phyloP scores from a whole-genome alignment of 2,888 invertebrate genomes.

The Pachliopta kotzebuea region DNA sequence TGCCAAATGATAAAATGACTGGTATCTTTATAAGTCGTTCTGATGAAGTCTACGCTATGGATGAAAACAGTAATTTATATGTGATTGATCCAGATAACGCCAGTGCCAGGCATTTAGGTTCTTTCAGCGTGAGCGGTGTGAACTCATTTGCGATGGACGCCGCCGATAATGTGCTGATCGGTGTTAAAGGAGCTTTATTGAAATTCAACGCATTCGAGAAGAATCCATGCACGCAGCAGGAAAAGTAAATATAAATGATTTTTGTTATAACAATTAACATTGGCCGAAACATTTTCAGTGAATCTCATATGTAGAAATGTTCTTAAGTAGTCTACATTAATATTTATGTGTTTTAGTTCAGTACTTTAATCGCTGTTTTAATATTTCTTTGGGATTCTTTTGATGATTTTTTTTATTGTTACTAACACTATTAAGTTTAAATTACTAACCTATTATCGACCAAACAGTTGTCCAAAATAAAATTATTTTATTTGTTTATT shows the following conservation, averaged over 20 bases:
- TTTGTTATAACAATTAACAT: slow-evolving; percentile 13
- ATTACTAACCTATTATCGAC: too few relatives aligned
- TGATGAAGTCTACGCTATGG: slow-evolving; percentile 67
- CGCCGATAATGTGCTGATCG: slow-evolving; percentile 63
- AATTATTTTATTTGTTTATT: too few relatives aligned
- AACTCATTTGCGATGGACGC: slow-evolving; percentile 70
- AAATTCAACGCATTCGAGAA: slow-evolving; percentile 59
- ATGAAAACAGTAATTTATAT: slow-evolving; percentile 65
- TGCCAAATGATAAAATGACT: slow-evolving; percentile 64
- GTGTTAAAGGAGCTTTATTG: slow-evolving; percentile 57
- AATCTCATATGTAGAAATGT: background rate
- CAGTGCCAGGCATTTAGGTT: slow-evolving; percentile 54
- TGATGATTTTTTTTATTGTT: too few relatives aligned
- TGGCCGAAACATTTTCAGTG: background rate
- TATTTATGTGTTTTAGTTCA: background rate
- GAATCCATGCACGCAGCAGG: slow-evolving; percentile 51
- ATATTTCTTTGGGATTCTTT: background rate
- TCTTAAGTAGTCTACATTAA: background rate
- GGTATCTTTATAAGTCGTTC: slow-evolving; percentile 65
- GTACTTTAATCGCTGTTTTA: background rate
- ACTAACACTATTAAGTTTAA: too few relatives aligned
- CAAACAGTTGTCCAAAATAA: too few relatives aligned
- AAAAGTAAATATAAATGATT: slow-evolving; percentile 42
- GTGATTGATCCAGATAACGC: slow-evolving; percentile 55
- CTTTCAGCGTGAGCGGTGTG: slow-evolving; percentile 57